Conservation (phyloP, 1,140 invertebrate species). For the Bombus confusus region DNA sequence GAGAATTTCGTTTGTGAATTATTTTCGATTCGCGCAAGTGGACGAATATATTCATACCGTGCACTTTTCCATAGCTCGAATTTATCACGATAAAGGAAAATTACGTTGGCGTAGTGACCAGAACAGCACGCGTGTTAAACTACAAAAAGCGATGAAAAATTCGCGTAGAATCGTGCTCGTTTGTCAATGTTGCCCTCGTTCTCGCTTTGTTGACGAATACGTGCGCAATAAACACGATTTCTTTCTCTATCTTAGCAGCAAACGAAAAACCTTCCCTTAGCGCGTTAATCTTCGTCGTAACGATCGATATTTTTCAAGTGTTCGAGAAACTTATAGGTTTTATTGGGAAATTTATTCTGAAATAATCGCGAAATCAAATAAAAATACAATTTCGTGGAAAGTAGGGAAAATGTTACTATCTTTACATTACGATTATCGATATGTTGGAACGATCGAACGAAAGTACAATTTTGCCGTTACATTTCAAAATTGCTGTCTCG, state of each 20-base stretch:
- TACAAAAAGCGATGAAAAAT: background rate
- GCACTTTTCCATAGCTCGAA: background rate
- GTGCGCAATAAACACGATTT: background rate
- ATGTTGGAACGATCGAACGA: no score
- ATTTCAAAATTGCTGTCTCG: no score
- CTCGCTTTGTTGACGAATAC: background rate
- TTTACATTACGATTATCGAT: no score
- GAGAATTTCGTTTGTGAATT: background rate
- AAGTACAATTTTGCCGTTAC: no score
- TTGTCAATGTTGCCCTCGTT: background rate
- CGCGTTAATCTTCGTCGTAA: no score
- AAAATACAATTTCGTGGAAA: no score
- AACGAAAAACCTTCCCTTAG: no score
- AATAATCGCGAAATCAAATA: no score
- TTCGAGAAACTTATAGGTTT: no score
- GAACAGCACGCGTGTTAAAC: background rate
- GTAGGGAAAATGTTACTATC: accelerated
- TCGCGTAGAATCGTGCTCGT: background rate
- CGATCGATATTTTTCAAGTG: no score
- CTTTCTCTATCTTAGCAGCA: background rate
- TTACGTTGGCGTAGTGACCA: background rate
- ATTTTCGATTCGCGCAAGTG: background rate
- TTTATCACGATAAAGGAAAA: background rate
- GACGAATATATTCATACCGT: background rate
- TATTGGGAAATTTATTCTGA: no score